Evolutionary conservation across 2,888 invertebrate species (phyloP).

Genomic region (Vesta saturnalis): DNA sequence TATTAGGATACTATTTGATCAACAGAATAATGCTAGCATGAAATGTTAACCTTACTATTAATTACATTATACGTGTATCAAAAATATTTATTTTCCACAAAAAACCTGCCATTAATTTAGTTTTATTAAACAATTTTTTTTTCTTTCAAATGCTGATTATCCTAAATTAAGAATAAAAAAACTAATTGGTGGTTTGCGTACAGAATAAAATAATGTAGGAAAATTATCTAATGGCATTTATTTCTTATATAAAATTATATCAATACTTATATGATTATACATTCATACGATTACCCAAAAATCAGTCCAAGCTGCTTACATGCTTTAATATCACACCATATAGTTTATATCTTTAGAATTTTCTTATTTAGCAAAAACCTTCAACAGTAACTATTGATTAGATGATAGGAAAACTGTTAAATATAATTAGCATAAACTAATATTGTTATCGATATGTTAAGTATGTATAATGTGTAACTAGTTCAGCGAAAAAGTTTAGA

Average conservation of each 20-base stretch:
- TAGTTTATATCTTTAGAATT: conserved; percentile 12
- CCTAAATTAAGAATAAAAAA: conserved; percentile 1
- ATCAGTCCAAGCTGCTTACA: conserved; percentile 14
- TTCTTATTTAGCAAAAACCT: not conserved
- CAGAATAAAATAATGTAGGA: not conserved
- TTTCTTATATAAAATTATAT: conserved; percentile 9
- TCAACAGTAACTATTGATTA: not conserved
- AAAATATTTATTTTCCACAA: conserved; percentile 66
- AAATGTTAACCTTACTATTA: conserved; percentile 25
- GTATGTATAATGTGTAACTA: not conserved
- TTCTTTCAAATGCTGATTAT: conserved; percentile 2
- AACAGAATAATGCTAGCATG: conserved; percentile 25
- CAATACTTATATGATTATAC: conserved; percentile 4
- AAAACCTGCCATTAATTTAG: conserved; percentile 16
- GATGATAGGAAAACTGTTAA: conserved; percentile 1
- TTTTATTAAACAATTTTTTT: not conserved
- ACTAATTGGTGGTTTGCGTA: not conserved
- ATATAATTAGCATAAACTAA: not conserved
- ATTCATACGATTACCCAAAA: conserved; percentile 10
- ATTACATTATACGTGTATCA: conserved; percentile 66
- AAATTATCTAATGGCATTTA: conserved; percentile 12
- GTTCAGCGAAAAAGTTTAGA: not conserved
- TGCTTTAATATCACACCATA: not conserved
- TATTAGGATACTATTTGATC: conserved; percentile 20
- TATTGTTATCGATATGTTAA: conserved; percentile 4